Base-by-base conservation (phyloP, 2,797 vertebrate genomes). In the Huso huso region DNA sequence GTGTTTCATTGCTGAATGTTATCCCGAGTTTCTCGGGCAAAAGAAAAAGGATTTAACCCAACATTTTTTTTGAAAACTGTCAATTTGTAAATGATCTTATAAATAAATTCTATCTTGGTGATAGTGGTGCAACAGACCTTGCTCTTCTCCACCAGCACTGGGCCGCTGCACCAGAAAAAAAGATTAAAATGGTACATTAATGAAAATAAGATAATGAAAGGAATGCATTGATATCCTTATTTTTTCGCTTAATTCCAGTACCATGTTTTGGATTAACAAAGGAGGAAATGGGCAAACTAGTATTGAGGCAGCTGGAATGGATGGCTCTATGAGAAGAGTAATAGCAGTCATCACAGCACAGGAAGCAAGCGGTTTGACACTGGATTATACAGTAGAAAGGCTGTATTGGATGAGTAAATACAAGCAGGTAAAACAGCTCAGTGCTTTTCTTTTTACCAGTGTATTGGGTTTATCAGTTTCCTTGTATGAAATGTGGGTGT, bases 371-470 rank as follows among this genome's bases (percentile, higher is more conserved):
- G 80, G 91, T 11, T 87, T 96, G 63, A 85, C 87, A 0, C 75
- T 93, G 61, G 94, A 96, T 65, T 81, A 89, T 0, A 81, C 89
- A 48, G 83, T 87, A 12, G 77, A 79, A 57, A 86, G 92, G 53
- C 81, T 97, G 0, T 96, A 92, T 79, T 98, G 95, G 95, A 89
- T 96, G 79, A 95, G 93, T 64, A 79, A 86, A 72, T 86, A 88
- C 66, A 95, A 93, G 80, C 81, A 88, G 91, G 94, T 94, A 77
- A 37, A 37, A 37, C 37, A 37, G 37, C 37, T 18, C 18, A 18
- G 37, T 37, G 3, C 37, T 1, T 37, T 37, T 37, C 37, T 5
- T 37, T 37, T 37, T 37, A 37, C 37, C 37, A 37, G 37, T 37
- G 37, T 37, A 37, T 37, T 37, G 37, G 37, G 5, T 37, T 37